Base-by-base conservation (phyloP, 2,888 invertebrate species). In the Morpho achilles region DNA sequence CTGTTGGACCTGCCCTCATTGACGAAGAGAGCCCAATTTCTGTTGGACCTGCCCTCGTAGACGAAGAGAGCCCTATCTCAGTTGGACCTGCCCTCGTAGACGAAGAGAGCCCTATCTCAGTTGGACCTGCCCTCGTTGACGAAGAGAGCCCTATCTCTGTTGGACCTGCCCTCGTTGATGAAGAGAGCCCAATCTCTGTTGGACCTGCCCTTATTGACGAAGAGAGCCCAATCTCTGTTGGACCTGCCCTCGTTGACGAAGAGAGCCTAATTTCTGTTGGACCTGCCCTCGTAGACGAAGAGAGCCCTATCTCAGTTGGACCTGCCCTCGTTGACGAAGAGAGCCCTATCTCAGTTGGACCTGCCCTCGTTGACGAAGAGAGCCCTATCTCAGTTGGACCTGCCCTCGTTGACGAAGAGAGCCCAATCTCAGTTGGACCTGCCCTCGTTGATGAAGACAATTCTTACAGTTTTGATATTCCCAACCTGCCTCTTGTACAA, bases 31-130 rank as follows among this genome's bases (percentile, higher is more conserved):
- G 58, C 61, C 47, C 66, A 62, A 46, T 70, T 61, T 51, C 56
- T 16, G 62, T 65, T 43, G 64, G 60, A 32, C 61, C 64, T 39
- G 61, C 62, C 8, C 42, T 63, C 47, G 48, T 66, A 44, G 61
- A 60, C 46, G 16, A 47, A 32, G 32, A n/a, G 42, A 60, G 32
- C 43, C 56, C 40, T 39, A 55, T 62, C 22, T 39, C 44, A n/a
- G 57, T 64, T 8, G 69, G 67, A 10, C 67, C 69, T 32, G 67
- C 66, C 7, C 60, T 67, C 47, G 60, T 67, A 7, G 65, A 62
- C 8, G 59, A 50, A 7, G 48, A 48, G 7, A 50, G 50, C 23
- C 52, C 52, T 3, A 45, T 50, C 16, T 44, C 22, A 1, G 57
- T 51, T 56, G 53, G 58, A 42, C 64, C 64, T 9, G 64, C 57